Evolutionary conservation across 2,888 invertebrate genomes (phyloP), one percentile per base, ranked within the genome.

Genomic region (Disparrhopalites patrizii): DNA sequence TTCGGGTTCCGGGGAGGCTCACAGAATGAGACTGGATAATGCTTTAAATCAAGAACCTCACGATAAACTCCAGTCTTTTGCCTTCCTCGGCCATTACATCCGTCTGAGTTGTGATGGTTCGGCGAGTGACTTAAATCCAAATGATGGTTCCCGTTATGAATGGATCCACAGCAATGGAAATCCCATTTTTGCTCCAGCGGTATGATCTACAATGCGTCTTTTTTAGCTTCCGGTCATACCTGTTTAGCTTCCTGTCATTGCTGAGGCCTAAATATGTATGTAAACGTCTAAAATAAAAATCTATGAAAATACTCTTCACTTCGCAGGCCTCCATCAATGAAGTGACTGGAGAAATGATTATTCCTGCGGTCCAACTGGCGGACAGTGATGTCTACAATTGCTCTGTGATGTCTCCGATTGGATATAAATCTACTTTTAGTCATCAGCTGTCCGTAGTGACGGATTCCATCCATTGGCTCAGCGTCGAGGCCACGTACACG

Each of bases 381-480:
- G 68, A 68, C 31, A 64, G 54, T 36, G 66, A 66, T 38, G 27
- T 66, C 18, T 68, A 68, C 61, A 62, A 63, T 36, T 68, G 68
- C 18, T 55, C 60, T 15, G 31, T 54, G 15, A 1, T 31, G 1
- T 33, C 60, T 18, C 31, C 51, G 1, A 33, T 27, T 13, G 40
- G 40, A 7, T 3, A 40, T 18, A 40, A 40, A 3, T 1, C 3
- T 8, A 25, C 40, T 8, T 51, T 15, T 13, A 36, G 23, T 13
- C 66, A 69, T 23, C 69, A 68, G 31, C 56, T 69, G 1, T 68
- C 68, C 33, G 63, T 69, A 8, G 56, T 69, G 10, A 65, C 68
- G 13, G 68, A 69, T n/a, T 62, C 68, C 0, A 63, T 65, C 20
- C 47, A 61, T 25, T 65, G 65, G 67, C n/a, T 69, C 4, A 62